These are phyloP conservation scores for Glyphotaelius pellucidus DNA, from an alignment of 2,888 invertebrate genomes.

Conservation along the genomic window DNA sequence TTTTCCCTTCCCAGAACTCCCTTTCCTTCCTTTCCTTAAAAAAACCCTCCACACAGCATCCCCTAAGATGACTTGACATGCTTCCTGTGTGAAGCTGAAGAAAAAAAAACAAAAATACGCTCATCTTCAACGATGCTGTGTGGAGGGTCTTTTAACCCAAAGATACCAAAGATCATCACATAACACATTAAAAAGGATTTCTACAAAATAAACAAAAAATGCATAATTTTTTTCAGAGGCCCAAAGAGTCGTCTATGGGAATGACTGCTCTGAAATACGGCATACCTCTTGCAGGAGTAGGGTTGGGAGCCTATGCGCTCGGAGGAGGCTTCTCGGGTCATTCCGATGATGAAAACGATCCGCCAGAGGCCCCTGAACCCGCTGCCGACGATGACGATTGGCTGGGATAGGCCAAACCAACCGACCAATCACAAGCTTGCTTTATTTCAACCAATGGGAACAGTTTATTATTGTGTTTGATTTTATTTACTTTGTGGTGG, in stretches of 20 bases:
- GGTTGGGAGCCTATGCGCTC: slow-evolving; percentile 78
- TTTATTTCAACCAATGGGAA: not conserved
- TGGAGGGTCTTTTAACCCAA: no score
- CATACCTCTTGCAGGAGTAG: slow-evolving; percentile 73
- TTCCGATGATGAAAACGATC: slow-evolving; percentile 40
- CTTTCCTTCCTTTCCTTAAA: no score
- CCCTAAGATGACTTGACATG: no score
- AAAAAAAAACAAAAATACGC: no score
- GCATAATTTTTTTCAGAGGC: not conserved
- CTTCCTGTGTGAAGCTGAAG: no score
- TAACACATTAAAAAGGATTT: no score
- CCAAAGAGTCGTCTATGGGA: slow-evolving; percentile 70
- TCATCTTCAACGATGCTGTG: no score
- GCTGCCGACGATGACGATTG: slow-evolving; percentile 46
- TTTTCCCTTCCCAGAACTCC: no score
- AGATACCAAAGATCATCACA: no score
- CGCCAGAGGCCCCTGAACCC: slow-evolving; percentile 16
- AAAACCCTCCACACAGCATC: no score
- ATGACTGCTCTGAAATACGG: slow-evolving; percentile 74
- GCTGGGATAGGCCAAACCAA: slow-evolving; percentile 22
- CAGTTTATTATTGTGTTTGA: not conserved
- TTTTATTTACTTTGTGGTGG: not conserved
- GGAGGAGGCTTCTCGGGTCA: slow-evolving; percentile 73
- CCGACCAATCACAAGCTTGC: not conserved
- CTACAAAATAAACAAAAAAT: not conserved